A percentile compares a stretch with the other conserved stretches of the same genome.
Evolutionary conservation across 1,140 invertebrate species (phyloP).

Genomic region (Elysia chlorotica): DNA sequence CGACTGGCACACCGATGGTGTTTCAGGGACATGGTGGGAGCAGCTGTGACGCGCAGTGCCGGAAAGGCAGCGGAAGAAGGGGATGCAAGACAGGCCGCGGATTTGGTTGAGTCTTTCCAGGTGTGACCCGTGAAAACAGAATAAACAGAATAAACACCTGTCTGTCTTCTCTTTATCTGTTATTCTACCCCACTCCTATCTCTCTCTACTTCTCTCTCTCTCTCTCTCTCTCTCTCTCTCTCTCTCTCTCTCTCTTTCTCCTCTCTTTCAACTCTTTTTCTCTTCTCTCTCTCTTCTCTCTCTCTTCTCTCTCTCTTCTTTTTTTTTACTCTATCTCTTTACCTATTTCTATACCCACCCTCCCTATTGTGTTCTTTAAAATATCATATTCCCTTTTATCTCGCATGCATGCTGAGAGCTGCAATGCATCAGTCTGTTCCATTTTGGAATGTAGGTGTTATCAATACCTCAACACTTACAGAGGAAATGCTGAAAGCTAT

Average conservation of each 20-base stretch:
- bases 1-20: not conserved
- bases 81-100: not conserved
- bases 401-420: no score
- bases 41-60: no score
- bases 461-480: no score
- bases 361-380: no score
- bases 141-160: not conserved
- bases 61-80: no score
- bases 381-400: no score
- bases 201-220: conserved; percentile 3
- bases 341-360: no score
- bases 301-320: not conserved
- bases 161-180: not conserved
- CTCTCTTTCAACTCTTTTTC: not conserved
- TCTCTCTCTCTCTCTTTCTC: not conserved
- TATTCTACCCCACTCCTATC: not conserved
- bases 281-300: not conserved
- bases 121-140: not conserved
- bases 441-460: no score
- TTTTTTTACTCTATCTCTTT: not conserved
- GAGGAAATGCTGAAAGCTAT: no score
- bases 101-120: not conserved
- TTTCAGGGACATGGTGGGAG: no score
- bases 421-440: no score
- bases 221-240: conserved; percentile 9